Evolutionary conservation across 1,140 invertebrate genomes (phyloP).

Genomic region (Chionoecetes opilio): DNA sequence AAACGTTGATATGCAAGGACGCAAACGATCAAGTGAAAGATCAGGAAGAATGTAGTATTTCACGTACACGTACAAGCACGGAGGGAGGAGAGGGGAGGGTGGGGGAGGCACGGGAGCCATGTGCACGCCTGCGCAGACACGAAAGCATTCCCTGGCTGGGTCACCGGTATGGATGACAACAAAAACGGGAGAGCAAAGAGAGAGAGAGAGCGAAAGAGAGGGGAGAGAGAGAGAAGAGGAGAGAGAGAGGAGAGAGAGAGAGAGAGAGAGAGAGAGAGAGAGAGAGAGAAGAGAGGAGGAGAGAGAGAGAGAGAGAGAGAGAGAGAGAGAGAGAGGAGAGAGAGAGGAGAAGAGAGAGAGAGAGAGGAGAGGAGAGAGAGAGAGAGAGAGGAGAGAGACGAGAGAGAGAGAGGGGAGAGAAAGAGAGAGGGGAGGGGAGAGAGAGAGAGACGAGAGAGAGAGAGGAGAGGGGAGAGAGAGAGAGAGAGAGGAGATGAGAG

Average conservation of each 20-base stretch:
- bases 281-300: background rate
- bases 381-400: background rate
- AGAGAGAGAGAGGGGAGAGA: background rate
- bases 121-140: conserved; percentile 43
- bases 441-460: conserved; percentile 36
- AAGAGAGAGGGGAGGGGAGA: background rate
- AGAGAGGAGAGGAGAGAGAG: background rate
- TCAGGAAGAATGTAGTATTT: background rate
- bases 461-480: background rate
- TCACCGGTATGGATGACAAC: conserved; percentile 41
- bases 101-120: background rate
- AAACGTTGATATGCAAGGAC: background rate
- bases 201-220: conserved; percentile 32
- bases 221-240: background rate
- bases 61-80: conserved; percentile 31
- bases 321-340: background rate
- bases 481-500: background rate
- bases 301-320: background rate
- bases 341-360: conserved; percentile 29
- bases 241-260: conserved; percentile 34
- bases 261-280: conserved; percentile 40
- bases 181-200: conserved; percentile 16
- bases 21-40: background rate
- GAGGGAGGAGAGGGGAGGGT: background rate
- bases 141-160: conserved; percentile 46